Conservation (phyloP, 2,888 invertebrate genomes). For the Pyrochroa serraticornis region DNA sequence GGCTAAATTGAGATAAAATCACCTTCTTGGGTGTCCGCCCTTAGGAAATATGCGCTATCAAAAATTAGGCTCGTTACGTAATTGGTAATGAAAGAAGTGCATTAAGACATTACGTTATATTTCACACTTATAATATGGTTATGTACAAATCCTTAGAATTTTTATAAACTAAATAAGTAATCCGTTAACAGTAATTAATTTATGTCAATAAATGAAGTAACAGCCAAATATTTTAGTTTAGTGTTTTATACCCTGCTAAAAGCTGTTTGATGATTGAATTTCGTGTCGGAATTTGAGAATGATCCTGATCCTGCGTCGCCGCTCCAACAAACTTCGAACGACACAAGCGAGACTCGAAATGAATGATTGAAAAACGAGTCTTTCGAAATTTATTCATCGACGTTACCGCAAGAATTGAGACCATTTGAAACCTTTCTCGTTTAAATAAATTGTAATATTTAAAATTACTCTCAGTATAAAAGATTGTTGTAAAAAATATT, state of each 20-base stretch:
- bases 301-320: not conserved
- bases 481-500: too few species aligned
- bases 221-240: constrained; percentile 13
- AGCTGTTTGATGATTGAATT: constrained; percentile 13
- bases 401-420: too few species aligned
- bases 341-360: too few species aligned
- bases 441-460: too few species aligned
- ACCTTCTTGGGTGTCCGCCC: not conserved
- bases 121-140: constrained; percentile 13
- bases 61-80: constrained; percentile 13
- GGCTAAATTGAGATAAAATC: too few species aligned
- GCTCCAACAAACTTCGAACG: too few species aligned
- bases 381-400: too few species aligned
- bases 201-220: constrained; percentile 11
- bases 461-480: too few species aligned
- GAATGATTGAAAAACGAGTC: too few species aligned
- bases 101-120: constrained; percentile 12
- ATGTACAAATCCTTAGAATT: constrained; percentile 21
- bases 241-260: constrained; percentile 30
- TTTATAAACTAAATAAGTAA: constrained; percentile 16
- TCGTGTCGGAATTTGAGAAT: not conserved
- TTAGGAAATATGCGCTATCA: not conserved
- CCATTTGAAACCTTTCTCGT: too few species aligned
- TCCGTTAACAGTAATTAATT: constrained; percentile 12
- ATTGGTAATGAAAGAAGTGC: constrained; percentile 6